These are phyloP conservation scores for Perithous albicinctus DNA, from an alignment of 2,888 invertebrate species.

Conservation along the genomic window DNA sequence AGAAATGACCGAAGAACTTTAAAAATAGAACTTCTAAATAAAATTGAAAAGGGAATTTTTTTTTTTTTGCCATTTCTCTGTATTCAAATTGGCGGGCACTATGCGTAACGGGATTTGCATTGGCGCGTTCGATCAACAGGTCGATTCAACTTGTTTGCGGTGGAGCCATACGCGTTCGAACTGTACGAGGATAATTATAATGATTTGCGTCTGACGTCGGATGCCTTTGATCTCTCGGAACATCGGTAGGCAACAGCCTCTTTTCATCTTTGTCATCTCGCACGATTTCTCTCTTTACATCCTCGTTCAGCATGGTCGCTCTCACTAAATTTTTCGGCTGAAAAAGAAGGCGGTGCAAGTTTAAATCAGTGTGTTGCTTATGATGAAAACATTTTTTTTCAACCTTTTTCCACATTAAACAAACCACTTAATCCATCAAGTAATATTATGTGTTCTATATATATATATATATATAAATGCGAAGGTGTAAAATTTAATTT, in stretches of 20 bases:
- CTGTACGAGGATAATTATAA: constrained; percentile 67
- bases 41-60: constrained; percentile 4
- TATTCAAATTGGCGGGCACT: not conserved
- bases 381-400: not conserved
- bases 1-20: too few relatives aligned
- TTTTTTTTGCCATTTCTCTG: not conserved
- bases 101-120: constrained; percentile 13
- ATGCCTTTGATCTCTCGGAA: constrained; percentile 66
- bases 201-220: constrained; percentile 68
- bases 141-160: constrained; percentile 61
- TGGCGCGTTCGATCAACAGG: constrained; percentile 47
- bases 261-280: constrained; percentile 25
- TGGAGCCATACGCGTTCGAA: constrained; percentile 53
- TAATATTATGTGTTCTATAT: not conserved
- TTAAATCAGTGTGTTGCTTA: not conserved
- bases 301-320: constrained; percentile 46
- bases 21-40: too few relatives aligned
- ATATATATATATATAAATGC: too few relatives aligned
- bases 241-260: constrained; percentile 64
- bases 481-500: too few relatives aligned
- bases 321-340: constrained; percentile 58
- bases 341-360: constrained; percentile 28
- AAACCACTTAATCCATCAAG: not conserved
- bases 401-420: not conserved
- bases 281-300: constrained; percentile 40